phyloP scores from a whole-genome alignment of 35 echinoderm and acorn worm species.

The Apostichopus japonicus region DNA sequence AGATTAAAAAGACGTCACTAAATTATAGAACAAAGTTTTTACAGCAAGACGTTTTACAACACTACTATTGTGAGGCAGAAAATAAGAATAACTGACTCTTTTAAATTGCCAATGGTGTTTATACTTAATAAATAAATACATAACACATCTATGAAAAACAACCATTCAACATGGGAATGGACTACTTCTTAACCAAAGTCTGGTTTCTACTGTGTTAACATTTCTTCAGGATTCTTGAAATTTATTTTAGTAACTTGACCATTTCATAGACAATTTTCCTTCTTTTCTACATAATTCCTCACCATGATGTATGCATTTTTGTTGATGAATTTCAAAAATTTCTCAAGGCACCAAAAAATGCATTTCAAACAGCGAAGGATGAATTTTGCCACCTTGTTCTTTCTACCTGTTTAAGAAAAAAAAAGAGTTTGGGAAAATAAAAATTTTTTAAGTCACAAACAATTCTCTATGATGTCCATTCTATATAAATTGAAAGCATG shows the following conservation, averaged over 20 bases:
- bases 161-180: too few species aligned
- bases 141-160: too few species aligned
- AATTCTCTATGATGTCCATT: not conserved
- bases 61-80: too few species aligned
- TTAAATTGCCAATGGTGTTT: too few species aligned
- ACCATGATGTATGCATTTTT: conserved; percentile 99
- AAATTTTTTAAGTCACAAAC: not conserved
- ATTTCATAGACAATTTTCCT: too few species aligned
- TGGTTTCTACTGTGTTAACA: too few species aligned
- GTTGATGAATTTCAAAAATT: conserved; percentile 93
- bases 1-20: not conserved
- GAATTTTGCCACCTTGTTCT: conserved; percentile 67
- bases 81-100: too few species aligned
- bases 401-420: not conserved
- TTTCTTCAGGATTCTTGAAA: too few species aligned
- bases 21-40: not conserved
- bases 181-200: too few species aligned
- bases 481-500: too few species aligned
- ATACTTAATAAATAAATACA: too few species aligned
- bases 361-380: conserved; percentile 91
- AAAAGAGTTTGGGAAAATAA: not conserved
- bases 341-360: conserved; percentile 96
- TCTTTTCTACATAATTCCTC: not conserved
- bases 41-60: not conserved
- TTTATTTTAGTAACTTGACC: too few species aligned